These are phyloP conservation scores for Mythimna pallens DNA, from an alignment of 2,888 invertebrate species.

Conservation along the genomic window DNA sequence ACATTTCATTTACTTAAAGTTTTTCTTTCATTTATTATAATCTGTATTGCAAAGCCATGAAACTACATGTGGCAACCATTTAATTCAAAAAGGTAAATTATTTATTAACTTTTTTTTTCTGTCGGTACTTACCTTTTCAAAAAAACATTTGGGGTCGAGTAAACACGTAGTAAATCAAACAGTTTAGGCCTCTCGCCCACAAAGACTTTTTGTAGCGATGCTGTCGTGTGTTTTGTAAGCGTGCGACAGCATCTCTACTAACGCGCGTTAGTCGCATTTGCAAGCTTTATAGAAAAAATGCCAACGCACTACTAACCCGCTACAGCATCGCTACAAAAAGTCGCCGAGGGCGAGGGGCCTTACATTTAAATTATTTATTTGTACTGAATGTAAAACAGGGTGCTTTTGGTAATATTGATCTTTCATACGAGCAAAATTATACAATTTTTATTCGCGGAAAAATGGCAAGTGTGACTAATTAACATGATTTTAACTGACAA, in stretches of 20 bases:
- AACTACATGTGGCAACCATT: slow-evolving; percentile 6
- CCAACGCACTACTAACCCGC: too few relatives aligned
- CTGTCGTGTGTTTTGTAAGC: too few relatives aligned
- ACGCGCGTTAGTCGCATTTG: too few relatives aligned
- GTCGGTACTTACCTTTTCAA: background rate
- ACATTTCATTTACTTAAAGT: background rate
- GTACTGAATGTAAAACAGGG: background rate
- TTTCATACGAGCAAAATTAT: background rate
- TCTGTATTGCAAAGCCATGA: slow-evolving; percentile 12
- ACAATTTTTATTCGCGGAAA: too few relatives aligned
- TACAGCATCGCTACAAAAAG: too few relatives aligned
- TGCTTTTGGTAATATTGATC: too few relatives aligned
- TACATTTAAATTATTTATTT: background rate
- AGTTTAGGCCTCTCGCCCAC: too few relatives aligned
- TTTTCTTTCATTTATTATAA: background rate
- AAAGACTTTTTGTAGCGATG: too few relatives aligned
- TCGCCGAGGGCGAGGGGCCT: background rate
- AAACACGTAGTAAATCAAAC: slow-evolving; percentile 14
- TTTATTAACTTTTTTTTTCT: background rate
- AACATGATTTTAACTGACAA: too few relatives aligned
- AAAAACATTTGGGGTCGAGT: background rate
- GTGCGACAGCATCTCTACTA: too few relatives aligned
- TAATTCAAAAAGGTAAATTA: background rate
- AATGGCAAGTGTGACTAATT: too few relatives aligned
- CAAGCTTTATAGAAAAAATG: too few relatives aligned